Evolutionary conservation across 2,888 invertebrate species (phyloP).

Genomic region (Gonocerus acuteangulatus): DNA sequence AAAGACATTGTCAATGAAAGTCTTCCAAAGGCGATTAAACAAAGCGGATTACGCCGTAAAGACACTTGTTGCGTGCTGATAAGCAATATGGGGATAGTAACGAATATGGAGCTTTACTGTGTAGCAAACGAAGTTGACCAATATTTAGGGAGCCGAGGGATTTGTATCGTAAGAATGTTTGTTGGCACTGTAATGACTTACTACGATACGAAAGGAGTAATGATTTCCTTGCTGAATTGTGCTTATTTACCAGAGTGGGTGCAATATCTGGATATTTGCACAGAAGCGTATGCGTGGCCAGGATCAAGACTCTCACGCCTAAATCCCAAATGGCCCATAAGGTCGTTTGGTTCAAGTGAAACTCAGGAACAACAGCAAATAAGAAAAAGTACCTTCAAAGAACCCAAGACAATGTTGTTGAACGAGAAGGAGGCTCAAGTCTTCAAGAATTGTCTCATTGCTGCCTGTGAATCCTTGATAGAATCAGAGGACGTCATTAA

Average conservation of each 20-base stretch:
- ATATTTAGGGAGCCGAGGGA: constrained; percentile 42
- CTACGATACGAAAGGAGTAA: constrained; percentile 68
- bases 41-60: constrained; percentile 17
- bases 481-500: constrained; percentile 54
- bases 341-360: background rate
- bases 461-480: constrained; percentile 51
- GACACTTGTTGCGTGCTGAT: constrained; percentile 56
- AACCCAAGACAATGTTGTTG: too few species aligned
- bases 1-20: background rate
- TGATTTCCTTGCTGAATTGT: constrained; percentile 60
- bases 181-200: constrained; percentile 62
- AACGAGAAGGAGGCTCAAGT: constrained; percentile 36
- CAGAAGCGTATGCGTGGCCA: constrained; percentile 54
- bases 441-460: constrained; percentile 44
- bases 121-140: constrained; percentile 57
- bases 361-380: too few species aligned
- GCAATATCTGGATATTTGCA: constrained; percentile 52
- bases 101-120: constrained; percentile 67
- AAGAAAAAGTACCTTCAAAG: too few species aligned
- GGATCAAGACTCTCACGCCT: constrained; percentile 42
- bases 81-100: constrained; percentile 71
- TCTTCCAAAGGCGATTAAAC: background rate
- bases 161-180: constrained; percentile 45
- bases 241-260: constrained; percentile 47
- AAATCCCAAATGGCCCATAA: constrained; percentile 8